Conservation (phyloP, 1,140 invertebrate species). For the Sycophila sp. region DNA sequence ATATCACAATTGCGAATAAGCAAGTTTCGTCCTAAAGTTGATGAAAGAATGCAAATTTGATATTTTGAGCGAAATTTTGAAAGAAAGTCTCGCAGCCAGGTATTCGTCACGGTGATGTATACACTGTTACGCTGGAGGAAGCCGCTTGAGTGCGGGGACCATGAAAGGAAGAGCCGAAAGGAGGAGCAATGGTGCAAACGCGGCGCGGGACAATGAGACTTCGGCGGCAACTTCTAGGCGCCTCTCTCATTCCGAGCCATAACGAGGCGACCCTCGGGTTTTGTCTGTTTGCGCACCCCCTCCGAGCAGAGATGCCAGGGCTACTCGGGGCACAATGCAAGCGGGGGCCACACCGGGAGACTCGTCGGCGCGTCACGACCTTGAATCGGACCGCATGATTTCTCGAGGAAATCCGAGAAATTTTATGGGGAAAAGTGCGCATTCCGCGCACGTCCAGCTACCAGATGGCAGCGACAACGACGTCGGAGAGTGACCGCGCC, state of each 20-base stretch:
- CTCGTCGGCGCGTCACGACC: not conserved
- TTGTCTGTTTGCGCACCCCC: not conserved
- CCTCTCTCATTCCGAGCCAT: constrained; percentile 46
- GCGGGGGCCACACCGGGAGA: not conserved
- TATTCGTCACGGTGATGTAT: not conserved
- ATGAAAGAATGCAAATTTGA: too few relatives aligned
- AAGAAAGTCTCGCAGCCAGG: not conserved
- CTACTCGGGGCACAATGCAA: not conserved
- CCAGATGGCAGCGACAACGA: not conserved
- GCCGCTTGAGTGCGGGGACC: not conserved
- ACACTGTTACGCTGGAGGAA: not conserved
- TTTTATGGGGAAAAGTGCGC: not conserved
- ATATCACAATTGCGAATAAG: too few relatives aligned
- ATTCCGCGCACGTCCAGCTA: constrained; percentile 17
- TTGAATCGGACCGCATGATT: not conserved
- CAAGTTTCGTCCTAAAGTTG: too few relatives aligned
- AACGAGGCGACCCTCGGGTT: constrained; percentile 47
- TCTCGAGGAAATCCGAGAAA: constrained; percentile 11
- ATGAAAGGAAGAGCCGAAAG: constrained; percentile 32
- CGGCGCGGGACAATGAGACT: constrained; percentile 34
- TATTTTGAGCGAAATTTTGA: too few relatives aligned
- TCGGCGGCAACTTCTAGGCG: constrained; percentile 19
- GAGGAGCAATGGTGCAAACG: constrained; percentile 3
- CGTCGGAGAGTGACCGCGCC: not conserved
- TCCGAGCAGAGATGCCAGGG: not conserved